Evolutionary conservation across 37 sponge, comb jelly and placozoan species (phyloP).

Genomic region (Oopsacas minuta): DNA sequence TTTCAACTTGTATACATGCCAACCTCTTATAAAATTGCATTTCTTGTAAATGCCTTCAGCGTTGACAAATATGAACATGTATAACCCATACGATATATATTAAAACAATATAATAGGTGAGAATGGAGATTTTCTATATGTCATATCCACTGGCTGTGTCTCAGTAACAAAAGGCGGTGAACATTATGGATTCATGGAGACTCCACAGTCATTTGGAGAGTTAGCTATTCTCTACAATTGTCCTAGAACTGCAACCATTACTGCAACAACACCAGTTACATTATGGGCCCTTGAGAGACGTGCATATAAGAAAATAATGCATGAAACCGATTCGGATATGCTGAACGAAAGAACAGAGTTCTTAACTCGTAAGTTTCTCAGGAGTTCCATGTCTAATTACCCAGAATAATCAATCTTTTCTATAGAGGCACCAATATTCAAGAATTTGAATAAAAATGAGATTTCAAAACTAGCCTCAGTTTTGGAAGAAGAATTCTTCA

Average conservation of each 20-base stretch:
- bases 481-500: conserved; percentile 23
- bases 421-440: not conserved
- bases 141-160: conserved; percentile 30
- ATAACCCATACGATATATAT: too few species aligned
- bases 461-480: not conserved
- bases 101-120: too few species aligned
- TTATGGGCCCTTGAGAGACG: not conserved
- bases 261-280: not conserved
- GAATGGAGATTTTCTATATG: conserved; percentile 9
- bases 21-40: too few species aligned
- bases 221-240: conserved; percentile 55
- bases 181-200: conserved; percentile 26
- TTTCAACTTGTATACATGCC: too few species aligned
- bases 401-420: not conserved
- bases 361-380: not conserved
- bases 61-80: too few species aligned
- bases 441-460: not conserved
- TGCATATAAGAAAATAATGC: not conserved
- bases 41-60: too few species aligned
- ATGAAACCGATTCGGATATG: not conserved
- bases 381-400: too few species aligned
- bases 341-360: not conserved
- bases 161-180: conserved; percentile 31
- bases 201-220: conserved; percentile 44
- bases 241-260: conserved; percentile 31